Conservation (phyloP, 2,888 invertebrate genomes). For the Teinopalpus imperialis region DNA sequence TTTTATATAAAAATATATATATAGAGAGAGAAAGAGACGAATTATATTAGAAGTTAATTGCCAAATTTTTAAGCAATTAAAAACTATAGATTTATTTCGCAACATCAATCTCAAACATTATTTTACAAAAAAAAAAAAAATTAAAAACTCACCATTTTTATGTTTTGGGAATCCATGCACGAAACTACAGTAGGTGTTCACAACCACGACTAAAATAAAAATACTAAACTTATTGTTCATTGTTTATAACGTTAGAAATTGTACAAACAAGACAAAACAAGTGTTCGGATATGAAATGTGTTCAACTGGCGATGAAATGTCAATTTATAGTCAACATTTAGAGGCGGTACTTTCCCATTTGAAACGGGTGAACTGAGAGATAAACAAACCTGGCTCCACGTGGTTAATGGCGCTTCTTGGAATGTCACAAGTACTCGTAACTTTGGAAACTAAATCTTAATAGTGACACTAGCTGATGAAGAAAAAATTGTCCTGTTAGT, state of each 20-base stretch:
- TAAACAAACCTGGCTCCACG: slow-evolving; percentile 10
- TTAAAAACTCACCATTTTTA: slow-evolving; percentile 1
- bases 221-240: slow-evolving; percentile 1
- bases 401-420: background rate
- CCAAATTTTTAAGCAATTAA: no score
- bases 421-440: background rate
- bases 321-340: slow-evolving; percentile 6
- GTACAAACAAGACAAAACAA: no score
- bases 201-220: slow-evolving; percentile 1
- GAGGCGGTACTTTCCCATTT: slow-evolving; percentile 20
- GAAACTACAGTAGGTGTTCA: background rate
- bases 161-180: slow-evolving; percentile 11
- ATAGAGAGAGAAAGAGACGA: no score
- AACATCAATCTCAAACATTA: no score
- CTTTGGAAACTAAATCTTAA: background rate
- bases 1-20: no score
- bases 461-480: no score
- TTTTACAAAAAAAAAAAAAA: no score
- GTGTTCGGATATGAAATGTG: background rate
- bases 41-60: no score
- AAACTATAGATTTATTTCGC: no score
- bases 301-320: background rate
- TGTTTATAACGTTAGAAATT: background rate
- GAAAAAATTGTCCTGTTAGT: no score
- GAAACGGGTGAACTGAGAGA: background rate